Conservation (phyloP, 1,140 invertebrate genomes). For the Lordiphosa collinella region DNA sequence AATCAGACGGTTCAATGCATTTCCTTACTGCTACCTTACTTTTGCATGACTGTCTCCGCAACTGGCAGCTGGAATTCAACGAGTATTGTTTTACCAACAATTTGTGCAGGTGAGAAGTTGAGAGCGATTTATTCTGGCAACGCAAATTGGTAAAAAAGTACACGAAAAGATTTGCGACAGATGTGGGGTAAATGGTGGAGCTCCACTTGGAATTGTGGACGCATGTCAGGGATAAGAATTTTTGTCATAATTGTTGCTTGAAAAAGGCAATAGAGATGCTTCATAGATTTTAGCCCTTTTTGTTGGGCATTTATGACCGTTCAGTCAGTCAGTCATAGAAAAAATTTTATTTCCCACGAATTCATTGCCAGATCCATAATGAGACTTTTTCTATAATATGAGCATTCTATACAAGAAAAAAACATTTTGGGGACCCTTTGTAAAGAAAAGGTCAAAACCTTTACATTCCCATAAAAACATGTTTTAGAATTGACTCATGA, state of each 20-base stretch:
- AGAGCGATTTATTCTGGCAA: constrained; percentile 7
- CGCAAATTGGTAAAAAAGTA: constrained; percentile 28
- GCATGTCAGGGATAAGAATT: constrained; percentile 5
- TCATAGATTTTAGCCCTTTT: too few relatives aligned
- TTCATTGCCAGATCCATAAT: too few relatives aligned
- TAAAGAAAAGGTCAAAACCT: too few relatives aligned
- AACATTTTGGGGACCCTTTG: too few relatives aligned
- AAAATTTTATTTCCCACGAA: too few relatives aligned
- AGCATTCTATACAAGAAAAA: too few relatives aligned
- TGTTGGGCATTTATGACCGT: too few relatives aligned
- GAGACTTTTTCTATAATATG: too few relatives aligned
- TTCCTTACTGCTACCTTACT: constrained; percentile 1
- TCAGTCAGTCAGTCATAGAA: too few relatives aligned
- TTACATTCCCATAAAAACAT: too few relatives aligned
- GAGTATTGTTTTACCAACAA: constrained; percentile 28
- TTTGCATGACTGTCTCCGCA: constrained; percentile 8
- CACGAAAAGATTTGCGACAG: constrained; percentile 15
- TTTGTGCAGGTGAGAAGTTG: constrained; percentile 17
- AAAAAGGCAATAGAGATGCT: too few relatives aligned
- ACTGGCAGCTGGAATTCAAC: neutral
- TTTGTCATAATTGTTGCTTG: neutral
- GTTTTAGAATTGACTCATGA: too few relatives aligned
- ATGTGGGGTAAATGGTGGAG: constrained; percentile 16
- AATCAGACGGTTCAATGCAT: constrained; percentile 41
- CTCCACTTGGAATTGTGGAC: constrained; percentile 9